Evolutionary conservation across 1,140 invertebrate species (phyloP).

Genomic region (Gerris buenoi): DNA sequence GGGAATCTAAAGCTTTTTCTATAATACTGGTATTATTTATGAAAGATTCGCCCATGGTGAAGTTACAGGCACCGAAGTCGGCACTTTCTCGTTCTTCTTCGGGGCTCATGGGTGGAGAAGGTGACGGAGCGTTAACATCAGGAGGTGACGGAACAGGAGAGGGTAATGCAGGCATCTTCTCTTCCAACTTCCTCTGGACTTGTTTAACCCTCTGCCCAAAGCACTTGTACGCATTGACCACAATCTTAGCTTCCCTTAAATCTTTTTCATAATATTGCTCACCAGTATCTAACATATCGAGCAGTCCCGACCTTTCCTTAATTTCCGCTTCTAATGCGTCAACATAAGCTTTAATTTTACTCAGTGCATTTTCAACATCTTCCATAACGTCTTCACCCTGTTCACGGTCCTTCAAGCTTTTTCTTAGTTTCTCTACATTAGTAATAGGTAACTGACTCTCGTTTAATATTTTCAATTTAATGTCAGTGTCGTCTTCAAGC

Average conservation of each 20-base stretch:
- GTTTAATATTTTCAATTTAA: slow-evolving; percentile 45
- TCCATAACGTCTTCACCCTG: slow-evolving; percentile 74
- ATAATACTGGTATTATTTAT: slow-evolving; percentile 4
- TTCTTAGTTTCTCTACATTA: slow-evolving; percentile 48
- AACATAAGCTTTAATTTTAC: slow-evolving; percentile 63
- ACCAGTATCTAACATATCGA: slow-evolving; percentile 59
- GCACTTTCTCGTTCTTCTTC: slow-evolving; percentile 31
- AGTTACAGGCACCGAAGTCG: background rate
- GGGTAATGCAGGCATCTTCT: slow-evolving; percentile 46
- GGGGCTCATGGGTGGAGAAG: slow-evolving; percentile 37
- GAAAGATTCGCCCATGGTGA: slow-evolving; percentile 2
- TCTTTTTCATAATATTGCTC: slow-evolving; percentile 79
- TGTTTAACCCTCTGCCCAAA: slow-evolving; percentile 73
- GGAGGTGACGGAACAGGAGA: slow-evolving; percentile 51
- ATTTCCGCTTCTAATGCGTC: slow-evolving; percentile 64
- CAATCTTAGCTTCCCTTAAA: slow-evolving; percentile 78
- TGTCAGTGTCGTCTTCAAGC: slow-evolving; percentile 46
- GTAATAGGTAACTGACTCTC: slow-evolving; percentile 36
- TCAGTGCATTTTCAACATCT: slow-evolving; percentile 66
- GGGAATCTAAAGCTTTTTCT: background rate
- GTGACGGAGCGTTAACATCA: slow-evolving; percentile 66
- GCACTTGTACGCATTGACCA: slow-evolving; percentile 82
- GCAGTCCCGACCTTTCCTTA: slow-evolving; percentile 55
- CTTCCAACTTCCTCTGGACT: slow-evolving; percentile 68
- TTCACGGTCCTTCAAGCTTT: slow-evolving; percentile 61